Evolutionary conservation across 2,113 vertebrate genomes (phyloP), one percentile per base, ranked within the genome.

Genomic region (Dipodomys stephensi): DNA sequence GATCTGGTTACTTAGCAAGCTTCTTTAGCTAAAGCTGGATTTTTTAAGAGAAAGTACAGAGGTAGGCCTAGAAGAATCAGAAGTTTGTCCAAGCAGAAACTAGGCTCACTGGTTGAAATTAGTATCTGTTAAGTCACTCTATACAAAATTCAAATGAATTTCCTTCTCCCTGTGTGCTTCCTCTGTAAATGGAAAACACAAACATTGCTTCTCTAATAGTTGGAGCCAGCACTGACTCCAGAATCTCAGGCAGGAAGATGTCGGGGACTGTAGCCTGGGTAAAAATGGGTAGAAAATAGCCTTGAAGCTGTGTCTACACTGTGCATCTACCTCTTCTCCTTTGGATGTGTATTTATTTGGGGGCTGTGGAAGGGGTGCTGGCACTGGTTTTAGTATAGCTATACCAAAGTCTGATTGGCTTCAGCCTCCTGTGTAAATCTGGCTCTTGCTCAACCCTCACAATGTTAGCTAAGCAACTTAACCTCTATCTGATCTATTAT

Each of bases 401-500:
- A 0, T 67, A 27, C 16, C 69, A 53, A n/a, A 25, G n/a, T 72
- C 10, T 62, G 46, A 32, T 30, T 57, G 15, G 28, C 69, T 62
- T 6, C 9, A 72, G 53, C 57, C 35, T 49, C 13, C 67, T 72
- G 7, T 83, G 68, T 32, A 87, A 44, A 80, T 79, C 3, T 87
- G 35, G 39, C 15, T 83, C 16, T 91, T 79, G 19, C 25, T 86
- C 60, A 90, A 44, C n/a, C 19, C 32, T 86, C 30, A 73, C 32
- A 46, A 25, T 88, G 76, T 82, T 57, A 78, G 65, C 80, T 83
- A 87, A 81, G 5, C 23, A 72, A 44, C 32, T 68, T 82, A 91
- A 85, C n/a, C n/a, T 92, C 18, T 69, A 25, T 62, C 27, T 96
- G 68, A 72, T 79, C 73, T 72, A 81, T 77, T 84, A 53, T 27